These are phyloP conservation scores for Zaprionus obscuricornis DNA, from an alignment of 2,888 invertebrate genomes.

Conservation along the genomic window DNA sequence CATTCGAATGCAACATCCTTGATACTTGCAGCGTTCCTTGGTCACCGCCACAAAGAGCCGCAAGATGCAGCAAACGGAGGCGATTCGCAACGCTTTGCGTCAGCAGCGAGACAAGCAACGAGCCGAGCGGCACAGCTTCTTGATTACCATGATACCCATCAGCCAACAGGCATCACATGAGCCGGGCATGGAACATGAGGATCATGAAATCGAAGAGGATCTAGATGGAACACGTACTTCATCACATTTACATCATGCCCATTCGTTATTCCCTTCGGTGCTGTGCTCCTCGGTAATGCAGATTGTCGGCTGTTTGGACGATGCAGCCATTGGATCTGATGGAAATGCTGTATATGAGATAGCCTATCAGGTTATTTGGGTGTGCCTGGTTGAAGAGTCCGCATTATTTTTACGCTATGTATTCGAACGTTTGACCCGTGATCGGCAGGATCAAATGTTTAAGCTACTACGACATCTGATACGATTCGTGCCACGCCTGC, in stretches of 20 bases:
- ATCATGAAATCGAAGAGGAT: constrained; percentile 92
- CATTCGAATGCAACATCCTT: background rate
- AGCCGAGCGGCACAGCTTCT: constrained; percentile 96
- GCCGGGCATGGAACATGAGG: constrained; percentile 93
- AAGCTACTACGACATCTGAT: constrained; percentile 95
- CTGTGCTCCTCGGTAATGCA: constrained; percentile 97
- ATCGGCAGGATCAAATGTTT: constrained; percentile 97
- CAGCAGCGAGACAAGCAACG: constrained; percentile 98
- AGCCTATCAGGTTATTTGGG: constrained; percentile 98
- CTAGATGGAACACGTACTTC: constrained; percentile 89
- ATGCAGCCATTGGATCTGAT: constrained; percentile 96
- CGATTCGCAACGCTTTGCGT: constrained; percentile 96
- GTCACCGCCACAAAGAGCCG: constrained; percentile 99
- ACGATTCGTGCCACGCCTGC: constrained; percentile 95
- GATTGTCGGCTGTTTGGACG: constrained; percentile 96
- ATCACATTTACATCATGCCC: constrained; percentile 95
- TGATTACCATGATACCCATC: constrained; percentile 97
- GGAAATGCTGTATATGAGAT: constrained; percentile 98
- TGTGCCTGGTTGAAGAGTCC: constrained; percentile 98
- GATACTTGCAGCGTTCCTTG: constrained; percentile 89
- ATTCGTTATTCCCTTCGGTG: constrained; percentile 98
- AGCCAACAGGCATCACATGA: constrained; percentile 98
- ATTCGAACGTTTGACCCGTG: constrained; percentile 96
- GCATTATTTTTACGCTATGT: constrained; percentile 97
- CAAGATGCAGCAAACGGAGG: constrained; percentile 99